Evolutionary conservation across 2,888 invertebrate species (phyloP), one percentile per base, ranked within the genome.

Genomic region (Choreutis nemorana): DNA sequence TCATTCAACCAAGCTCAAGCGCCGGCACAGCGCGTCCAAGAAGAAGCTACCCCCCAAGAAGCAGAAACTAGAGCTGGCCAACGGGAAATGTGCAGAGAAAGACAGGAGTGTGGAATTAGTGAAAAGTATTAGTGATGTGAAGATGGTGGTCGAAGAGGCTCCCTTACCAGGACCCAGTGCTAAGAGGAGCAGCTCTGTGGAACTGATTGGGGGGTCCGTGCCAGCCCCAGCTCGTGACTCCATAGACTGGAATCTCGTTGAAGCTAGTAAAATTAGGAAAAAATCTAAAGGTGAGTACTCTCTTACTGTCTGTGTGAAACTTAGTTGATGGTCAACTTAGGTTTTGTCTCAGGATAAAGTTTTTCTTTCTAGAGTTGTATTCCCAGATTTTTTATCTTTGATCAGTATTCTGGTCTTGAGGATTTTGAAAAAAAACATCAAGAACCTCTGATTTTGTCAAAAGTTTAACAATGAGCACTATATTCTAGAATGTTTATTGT

Each of bases 241-340:
- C 0, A 60, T 77, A 1, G 79, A 79, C 37, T 77, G 77, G 73
- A 78, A 75, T 33, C 57, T 80, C 32, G 75, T 78, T 23, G 73
- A 78, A 21, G 77, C 78, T 50, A 81, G 81, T 63, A 81, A 77
- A 73, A 82, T 82, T 66, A 78, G 78, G 55, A 81, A 79, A 67
- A 68, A 62, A 61, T 45, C 47, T 48, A 75, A 70, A 77, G 71
- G 80, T 79, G 41, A 56, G 72, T 46, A 11, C 14, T 40, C 44
- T 13, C 45, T 26, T 2, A 8, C 14, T 21, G 11, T 21, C n/a
- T n/a, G n/a, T n/a, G n/a, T n/a, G n/a, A n/a, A n/a, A n/a, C n/a
- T n/a, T n/a, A n/a, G n/a, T n/a, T n/a, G n/a, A n/a, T n/a, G n/a
- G n/a, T n/a, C n/a, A n/a, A n/a, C n/a, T n/a, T n/a, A n/a, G n/a